Evolutionary conservation across 2,888 invertebrate species (phyloP), one percentile per base, ranked within the genome.

Genomic region (Hoplodrina blanda): DNA sequence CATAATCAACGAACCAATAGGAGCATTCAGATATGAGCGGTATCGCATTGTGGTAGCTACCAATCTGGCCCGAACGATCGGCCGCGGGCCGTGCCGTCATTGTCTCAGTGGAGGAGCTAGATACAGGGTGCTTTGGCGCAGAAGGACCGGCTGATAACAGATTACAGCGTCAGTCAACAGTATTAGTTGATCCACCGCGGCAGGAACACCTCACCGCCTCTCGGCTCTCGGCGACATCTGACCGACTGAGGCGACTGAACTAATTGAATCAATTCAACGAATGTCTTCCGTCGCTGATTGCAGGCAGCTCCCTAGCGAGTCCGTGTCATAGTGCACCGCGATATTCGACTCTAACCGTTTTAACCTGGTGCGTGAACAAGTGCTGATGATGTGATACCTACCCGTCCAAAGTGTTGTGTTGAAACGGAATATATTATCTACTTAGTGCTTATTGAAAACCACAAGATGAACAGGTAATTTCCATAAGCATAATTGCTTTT

Each of bases 241-340:
- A 63, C 78, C 71, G 78, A 86, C 81, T 78, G 86, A 68, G 77
- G 77, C 73, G 69, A 66, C 69, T 52, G 44, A 60, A 70, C 73
- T 88, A 89, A 95, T 95, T 95, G 91, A 92, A 94, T 95, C 92
- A 94, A 93, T 91, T 93, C 91, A 93, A 91, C 92, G 85, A 84
- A 83, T 85, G 91, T 90, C 91, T 91, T 93, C 94, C 94, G 92
- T 89, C 89, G 91, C 86, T 88, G 92, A 92, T 92, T 92, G 91
- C 90, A 85, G 84, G 91, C 90, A 85, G 84, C 80, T 83, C 85
- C 76, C 75, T 54, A 73, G 46, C 66, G 69, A 66, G 64, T 72
- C 41, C n/a, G 69, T 69, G 69, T 69, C 60, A 70, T 53, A 74
- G 80, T 82, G 82, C 73, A 81, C 65, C 62, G 65, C 54, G 30